phyloP scores from a whole-genome alignment of 2,797 vertebrate species.

The Lateolabrax maculatus region DNA sequence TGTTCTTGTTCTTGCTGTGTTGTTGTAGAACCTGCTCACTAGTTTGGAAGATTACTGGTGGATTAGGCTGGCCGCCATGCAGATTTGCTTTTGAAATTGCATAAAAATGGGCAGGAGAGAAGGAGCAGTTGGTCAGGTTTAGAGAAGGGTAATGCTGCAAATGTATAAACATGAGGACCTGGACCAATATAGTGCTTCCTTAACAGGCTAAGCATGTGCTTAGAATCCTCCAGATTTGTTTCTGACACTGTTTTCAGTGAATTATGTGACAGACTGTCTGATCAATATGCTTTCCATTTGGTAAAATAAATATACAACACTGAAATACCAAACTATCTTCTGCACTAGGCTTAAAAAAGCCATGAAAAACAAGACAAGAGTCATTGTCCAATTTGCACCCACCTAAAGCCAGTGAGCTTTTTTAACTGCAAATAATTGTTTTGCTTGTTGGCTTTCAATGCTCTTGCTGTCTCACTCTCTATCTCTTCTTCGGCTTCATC shows the following conservation, averaged over 20 bases:
- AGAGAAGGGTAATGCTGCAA: slow-evolving; percentile 7
- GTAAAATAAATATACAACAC: slow-evolving; percentile 53
- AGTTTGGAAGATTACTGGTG: slow-evolving; percentile 26
- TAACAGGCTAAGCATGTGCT: slow-evolving; percentile 50
- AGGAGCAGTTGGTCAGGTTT: slow-evolving; percentile 29
- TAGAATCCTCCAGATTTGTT: slow-evolving; percentile 63
- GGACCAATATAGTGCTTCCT: slow-evolving; percentile 22
- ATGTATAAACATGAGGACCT: slow-evolving; percentile 33
- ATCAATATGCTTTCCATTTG: slow-evolving; percentile 73
- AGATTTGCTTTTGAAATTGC: slow-evolving; percentile 38
- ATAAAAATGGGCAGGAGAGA: slow-evolving; percentile 20
- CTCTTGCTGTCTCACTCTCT: slow-evolving; percentile 46
- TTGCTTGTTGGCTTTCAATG: slow-evolving; percentile 67
- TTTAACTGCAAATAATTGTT: slow-evolving; percentile 70
- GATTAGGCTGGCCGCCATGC: slow-evolving; percentile 12
- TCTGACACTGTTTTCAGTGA: slow-evolving; percentile 58
- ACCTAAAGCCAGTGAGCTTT: slow-evolving; percentile 48
- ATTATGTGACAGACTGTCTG: slow-evolving; percentile 63
- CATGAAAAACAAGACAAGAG: slow-evolving; percentile 48
- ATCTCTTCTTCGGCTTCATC: slow-evolving; percentile 54
- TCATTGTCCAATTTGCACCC: slow-evolving; percentile 57
- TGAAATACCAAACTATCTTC: slow-evolving; percentile 48
- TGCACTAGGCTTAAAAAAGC: slow-evolving; percentile 26
- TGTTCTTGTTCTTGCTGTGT: not conserved
- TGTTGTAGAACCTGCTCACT: slow-evolving; percentile 8